These are phyloP conservation scores for Choloepus hoffmanni DNA, from an alignment of 2,113 vertebrate genomes.

Conservation along the genomic window DNA sequence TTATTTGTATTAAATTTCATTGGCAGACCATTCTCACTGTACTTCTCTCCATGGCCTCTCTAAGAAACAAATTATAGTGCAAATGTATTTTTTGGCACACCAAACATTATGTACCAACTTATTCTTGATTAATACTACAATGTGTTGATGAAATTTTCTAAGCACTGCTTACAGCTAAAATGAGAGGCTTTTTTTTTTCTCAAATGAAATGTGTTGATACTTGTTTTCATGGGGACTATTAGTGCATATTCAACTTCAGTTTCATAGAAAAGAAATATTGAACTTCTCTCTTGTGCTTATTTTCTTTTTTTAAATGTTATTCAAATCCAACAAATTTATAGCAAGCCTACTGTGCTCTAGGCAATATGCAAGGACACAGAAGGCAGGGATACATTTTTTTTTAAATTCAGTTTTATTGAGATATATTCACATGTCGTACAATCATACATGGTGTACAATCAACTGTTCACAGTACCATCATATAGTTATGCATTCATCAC, in stretches of 20 bases:
- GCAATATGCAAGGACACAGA: background rate
- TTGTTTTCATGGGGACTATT: conserved; percentile 73
- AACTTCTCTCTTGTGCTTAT: background rate
- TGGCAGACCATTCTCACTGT: conserved; percentile 78
- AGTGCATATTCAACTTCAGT: conserved; percentile 69
- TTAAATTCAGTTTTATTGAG: too few relatives aligned
- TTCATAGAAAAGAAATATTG: conserved; percentile 48
- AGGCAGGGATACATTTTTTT: background rate
- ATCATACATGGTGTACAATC: too few relatives aligned
- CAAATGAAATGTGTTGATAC: conserved; percentile 69
- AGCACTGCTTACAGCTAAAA: conserved; percentile 42
- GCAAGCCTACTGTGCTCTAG: background rate
- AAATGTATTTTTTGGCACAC: conserved; percentile 83
- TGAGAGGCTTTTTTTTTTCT: conserved; percentile 45
- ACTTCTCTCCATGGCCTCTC: conserved; percentile 72
- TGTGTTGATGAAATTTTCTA: conserved; percentile 81
- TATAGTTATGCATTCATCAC: too few relatives aligned
- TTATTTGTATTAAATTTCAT: conserved; percentile 85
- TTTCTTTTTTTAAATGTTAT: background rate
- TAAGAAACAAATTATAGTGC: conserved; percentile 84
- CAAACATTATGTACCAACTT: conserved; percentile 80
- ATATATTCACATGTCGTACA: too few relatives aligned
- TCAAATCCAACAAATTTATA: conserved; percentile 42
- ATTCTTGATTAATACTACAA: conserved; percentile 84
- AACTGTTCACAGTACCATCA: too few relatives aligned